Base-by-base conservation (phyloP, 2,888 invertebrate genomes). In the Melangyna quadrimaculata region DNA sequence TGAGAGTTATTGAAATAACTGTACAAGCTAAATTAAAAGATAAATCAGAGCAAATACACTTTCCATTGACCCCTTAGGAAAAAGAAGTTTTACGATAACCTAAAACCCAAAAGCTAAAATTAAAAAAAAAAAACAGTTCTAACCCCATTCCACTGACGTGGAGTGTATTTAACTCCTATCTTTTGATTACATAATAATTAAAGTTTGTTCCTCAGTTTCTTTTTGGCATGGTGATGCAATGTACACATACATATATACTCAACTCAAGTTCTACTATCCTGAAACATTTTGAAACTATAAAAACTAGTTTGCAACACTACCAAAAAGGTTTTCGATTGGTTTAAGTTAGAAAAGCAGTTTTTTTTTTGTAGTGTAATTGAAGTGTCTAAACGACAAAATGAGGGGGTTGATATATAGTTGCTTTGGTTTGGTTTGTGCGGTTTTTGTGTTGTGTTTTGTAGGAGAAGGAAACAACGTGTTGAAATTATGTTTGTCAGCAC, bases 161-260 rank as follows among this genome's bases (percentile, higher is more conserved):
- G 22, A 22, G 35, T 59, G 59, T 59, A 37, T 19, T 14, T 8
- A 59, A 19, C 8, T 22, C 7, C 22, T 37, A 59, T 22, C 22
- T 37, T 57, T 7, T 29, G 27, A 19, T 83, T 79, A 35, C 43
- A 70, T 40, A 83, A 79, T 51, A 32, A 51, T 63, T 63, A 37
- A 48, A 35, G 32, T 73, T 61, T 0, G 40, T 51, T 17, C 69
- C 69, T 43, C 32, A 27, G 19, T 48, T 69, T 73, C 40, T 27
- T 37, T 59, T 51, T 55, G 73, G 63, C 69, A 82, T 78, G 82
- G 72, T 82, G 82, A 69, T 82, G 82, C 37, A 82, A 69, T 27
- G 35, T 22, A 48, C 32, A 57, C n/a, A 45, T 2, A 55, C 53
- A n/a, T 10, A 14, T 5, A 14, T 37, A n/a, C 12, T 14, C 14